Percentiles rank a stretch among this genome's conserved stretches.
These are phyloP conservation scores for Myotis yumanensis DNA, from an alignment of 2,113 vertebrate species.

Conservation along the genomic window DNA sequence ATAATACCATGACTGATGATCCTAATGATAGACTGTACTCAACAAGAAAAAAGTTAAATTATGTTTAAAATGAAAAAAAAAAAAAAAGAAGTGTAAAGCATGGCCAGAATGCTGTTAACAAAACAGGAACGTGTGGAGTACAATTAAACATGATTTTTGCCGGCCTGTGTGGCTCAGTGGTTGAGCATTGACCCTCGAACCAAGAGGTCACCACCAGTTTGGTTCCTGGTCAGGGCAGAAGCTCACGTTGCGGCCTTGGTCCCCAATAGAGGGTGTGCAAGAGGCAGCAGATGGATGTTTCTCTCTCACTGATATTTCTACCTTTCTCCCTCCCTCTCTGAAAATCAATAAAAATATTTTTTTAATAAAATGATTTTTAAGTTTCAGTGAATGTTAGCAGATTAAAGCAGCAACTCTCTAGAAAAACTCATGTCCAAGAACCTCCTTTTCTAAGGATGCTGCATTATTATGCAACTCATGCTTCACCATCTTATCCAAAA, in stretches of 20 bases:
- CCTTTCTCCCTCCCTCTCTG: too few species aligned
- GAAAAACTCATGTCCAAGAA: constrained; percentile 35
- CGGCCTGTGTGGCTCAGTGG: not conserved
- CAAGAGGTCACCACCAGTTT: too few species aligned
- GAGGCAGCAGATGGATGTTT: too few species aligned
- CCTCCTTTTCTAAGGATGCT: constrained; percentile 8
- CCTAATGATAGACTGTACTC: not conserved
- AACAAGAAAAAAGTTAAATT: not conserved
- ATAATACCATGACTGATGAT: not conserved
- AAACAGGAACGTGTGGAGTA: not conserved
- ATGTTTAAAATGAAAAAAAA: not conserved
- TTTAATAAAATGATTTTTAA: not conserved
- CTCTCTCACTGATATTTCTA: too few species aligned
- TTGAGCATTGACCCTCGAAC: not conserved
- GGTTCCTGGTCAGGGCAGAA: too few species aligned
- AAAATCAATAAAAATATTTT: too few species aligned
- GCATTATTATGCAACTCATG: not conserved
- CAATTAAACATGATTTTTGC: not conserved
- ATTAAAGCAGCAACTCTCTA: not conserved
- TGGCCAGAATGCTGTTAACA: not conserved
- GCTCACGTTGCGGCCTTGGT: too few species aligned
- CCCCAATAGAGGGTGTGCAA: too few species aligned
- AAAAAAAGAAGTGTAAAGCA: not conserved
- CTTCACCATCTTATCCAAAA: not conserved
- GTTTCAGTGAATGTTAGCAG: constrained; percentile 19